Evolutionary conservation across 2,797 vertebrate species (phyloP).

Genomic region (Odontamblyopus lacepedii): DNA sequence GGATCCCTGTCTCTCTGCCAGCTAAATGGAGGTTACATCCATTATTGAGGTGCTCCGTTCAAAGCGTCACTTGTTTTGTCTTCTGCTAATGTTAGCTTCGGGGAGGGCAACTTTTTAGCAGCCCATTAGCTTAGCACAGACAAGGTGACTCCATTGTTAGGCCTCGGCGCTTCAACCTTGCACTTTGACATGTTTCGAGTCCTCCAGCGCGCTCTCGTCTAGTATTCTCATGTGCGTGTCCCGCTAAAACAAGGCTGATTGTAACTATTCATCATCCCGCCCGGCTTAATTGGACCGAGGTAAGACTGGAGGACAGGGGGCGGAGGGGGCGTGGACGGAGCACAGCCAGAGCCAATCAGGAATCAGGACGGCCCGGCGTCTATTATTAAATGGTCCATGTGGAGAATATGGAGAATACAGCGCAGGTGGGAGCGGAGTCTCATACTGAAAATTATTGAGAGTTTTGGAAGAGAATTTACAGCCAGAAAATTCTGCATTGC

Average conservation of each 20-base stretch:
- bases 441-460: too few species aligned
- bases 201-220: slow-evolving; percentile 48
- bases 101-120: slow-evolving; percentile 48
- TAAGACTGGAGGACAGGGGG: slow-evolving; percentile 56
- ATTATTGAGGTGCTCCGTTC: slow-evolving; percentile 79
- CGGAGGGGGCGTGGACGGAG: slow-evolving; percentile 56
- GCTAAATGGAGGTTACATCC: slow-evolving; percentile 81
- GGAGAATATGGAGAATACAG: background rate
- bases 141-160: slow-evolving; percentile 77
- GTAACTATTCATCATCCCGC: slow-evolving; percentile 83
- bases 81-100: slow-evolving; percentile 69
- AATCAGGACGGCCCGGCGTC: slow-evolving; percentile 36
- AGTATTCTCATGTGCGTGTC: slow-evolving; percentile 77
- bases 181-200: slow-evolving; percentile 57
- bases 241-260: slow-evolving; percentile 80
- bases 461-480: too few species aligned
- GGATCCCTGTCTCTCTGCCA: slow-evolving; percentile 66
- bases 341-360: slow-evolving; percentile 2
- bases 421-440: background rate
- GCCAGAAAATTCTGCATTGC: too few species aligned
- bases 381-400: slow-evolving; percentile 22
- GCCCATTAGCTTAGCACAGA: slow-evolving; percentile 47
- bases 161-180: slow-evolving; percentile 73
- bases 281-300: slow-evolving; percentile 59
- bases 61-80: slow-evolving; percentile 76